These are phyloP conservation scores for Muntiacus reevesi DNA, from an alignment of 2,113 vertebrate genomes.

Conservation along the genomic window DNA sequence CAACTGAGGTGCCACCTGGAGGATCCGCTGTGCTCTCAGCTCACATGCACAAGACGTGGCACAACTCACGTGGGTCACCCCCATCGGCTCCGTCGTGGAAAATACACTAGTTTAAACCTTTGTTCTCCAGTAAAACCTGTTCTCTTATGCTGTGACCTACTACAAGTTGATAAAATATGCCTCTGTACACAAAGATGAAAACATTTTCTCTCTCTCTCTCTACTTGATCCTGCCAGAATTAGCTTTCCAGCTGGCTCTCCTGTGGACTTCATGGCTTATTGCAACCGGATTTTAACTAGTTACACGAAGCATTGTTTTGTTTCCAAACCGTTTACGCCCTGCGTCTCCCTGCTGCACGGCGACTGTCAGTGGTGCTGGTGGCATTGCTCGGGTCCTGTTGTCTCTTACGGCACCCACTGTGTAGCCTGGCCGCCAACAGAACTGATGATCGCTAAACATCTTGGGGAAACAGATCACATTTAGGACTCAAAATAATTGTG, in stretches of 20 bases:
- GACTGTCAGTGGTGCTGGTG: not conserved
- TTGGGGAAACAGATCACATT: not conserved
- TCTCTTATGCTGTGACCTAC: not conserved
- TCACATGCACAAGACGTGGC: not conserved
- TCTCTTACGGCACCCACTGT: not conserved
- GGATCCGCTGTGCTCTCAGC: not conserved
- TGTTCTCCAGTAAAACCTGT: not conserved
- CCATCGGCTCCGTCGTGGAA: not conserved
- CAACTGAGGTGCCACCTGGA: rapidly evolving
- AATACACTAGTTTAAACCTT: not conserved
- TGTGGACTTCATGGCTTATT: not conserved
- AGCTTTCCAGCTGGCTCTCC: not conserved
- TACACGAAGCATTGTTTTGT: not conserved
- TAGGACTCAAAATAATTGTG: not conserved
- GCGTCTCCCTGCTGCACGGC: not conserved
- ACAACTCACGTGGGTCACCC: too few relatives aligned
- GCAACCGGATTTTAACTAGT: not conserved
- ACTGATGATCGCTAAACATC: not conserved
- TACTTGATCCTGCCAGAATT: not conserved
- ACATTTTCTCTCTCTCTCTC: not conserved
- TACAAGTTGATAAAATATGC: not conserved
- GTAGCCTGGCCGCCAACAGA: not conserved
- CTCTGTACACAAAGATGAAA: not conserved
- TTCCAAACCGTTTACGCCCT: not conserved
- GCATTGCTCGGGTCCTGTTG: not conserved